These are phyloP conservation scores for Liolophura sinensis DNA, from an alignment of 1,140 invertebrate species.

Conservation along the genomic window DNA sequence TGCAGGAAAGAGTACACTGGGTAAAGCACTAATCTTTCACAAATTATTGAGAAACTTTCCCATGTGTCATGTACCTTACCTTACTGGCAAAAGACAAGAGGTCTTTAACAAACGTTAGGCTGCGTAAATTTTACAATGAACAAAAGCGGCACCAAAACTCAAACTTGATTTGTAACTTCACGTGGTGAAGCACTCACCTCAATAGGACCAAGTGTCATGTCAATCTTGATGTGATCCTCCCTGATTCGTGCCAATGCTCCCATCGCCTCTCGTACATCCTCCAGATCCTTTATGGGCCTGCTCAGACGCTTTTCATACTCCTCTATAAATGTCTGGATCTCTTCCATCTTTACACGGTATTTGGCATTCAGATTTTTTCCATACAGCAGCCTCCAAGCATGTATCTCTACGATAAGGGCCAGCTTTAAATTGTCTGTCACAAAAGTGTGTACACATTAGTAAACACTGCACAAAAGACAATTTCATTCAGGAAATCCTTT, in stretches of 20 bases:
- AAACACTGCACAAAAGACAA: not conserved
- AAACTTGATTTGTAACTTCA: too few relatives aligned
- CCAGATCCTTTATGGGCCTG: constrained; percentile 82
- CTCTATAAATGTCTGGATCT: constrained; percentile 40
- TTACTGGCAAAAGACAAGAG: too few relatives aligned
- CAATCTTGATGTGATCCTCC: constrained; percentile 94
- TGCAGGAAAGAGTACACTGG: too few relatives aligned
- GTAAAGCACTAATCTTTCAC: too few relatives aligned
- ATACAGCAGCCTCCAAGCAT: constrained; percentile 79
- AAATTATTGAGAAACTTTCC: too few relatives aligned
- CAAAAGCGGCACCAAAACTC: too few relatives aligned
- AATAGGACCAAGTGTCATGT: constrained; percentile 87
- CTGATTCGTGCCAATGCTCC: constrained; percentile 87
- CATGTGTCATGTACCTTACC: too few relatives aligned
- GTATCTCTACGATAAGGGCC: constrained; percentile 81
- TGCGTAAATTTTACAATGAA: too few relatives aligned
- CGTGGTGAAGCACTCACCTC: constrained; percentile 66
- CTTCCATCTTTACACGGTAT: constrained; percentile 88
- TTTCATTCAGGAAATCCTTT: not conserved
- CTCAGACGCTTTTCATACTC: constrained; percentile 76
- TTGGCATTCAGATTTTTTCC: constrained; percentile 90
- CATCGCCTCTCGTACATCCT: constrained; percentile 90
- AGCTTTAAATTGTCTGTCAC: constrained; percentile 80
- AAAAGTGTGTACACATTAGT: too few relatives aligned
- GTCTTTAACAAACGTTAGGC: too few relatives aligned